A percentile compares a stretch with the other conserved stretches of the same genome.
phyloP scores from a whole-genome alignment of 2,797 vertebrate species.

The Pogoniulus pusillus region DNA sequence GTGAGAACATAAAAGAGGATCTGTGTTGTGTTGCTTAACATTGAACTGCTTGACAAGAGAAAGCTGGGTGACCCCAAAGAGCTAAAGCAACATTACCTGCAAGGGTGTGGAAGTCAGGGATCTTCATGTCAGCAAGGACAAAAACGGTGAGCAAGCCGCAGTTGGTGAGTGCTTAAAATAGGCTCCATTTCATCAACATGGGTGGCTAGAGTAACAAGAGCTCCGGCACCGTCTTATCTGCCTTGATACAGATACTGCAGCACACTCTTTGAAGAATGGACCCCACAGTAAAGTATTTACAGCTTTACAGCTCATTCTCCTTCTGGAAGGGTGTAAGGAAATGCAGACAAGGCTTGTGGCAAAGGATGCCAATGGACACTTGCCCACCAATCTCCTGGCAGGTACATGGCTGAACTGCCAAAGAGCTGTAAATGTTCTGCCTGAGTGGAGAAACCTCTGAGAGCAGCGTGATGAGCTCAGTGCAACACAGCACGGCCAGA shows the following conservation, averaged over 20 bases:
- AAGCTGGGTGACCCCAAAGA: background rate
- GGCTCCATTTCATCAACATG: background rate
- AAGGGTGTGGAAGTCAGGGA: background rate
- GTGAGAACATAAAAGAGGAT: background rate
- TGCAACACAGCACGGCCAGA: background rate
- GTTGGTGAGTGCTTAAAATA: background rate
- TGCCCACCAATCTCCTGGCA: background rate
- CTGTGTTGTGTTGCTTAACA: background rate
- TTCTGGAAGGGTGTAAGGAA: background rate
- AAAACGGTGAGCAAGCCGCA: background rate
- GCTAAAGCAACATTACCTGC: background rate
- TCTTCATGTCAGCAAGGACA: background rate
- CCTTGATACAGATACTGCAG: background rate
- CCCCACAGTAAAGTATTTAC: background rate
- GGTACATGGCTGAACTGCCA: background rate
- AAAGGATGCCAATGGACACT: background rate
- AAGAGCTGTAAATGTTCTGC: constrained; percentile 13
- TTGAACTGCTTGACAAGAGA: background rate
- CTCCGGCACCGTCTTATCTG: background rate
- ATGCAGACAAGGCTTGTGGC: background rate
- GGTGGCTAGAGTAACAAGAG: background rate
- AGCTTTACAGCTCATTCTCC: background rate
- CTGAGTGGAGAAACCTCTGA: background rate
- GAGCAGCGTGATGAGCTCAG: constrained; percentile 39
- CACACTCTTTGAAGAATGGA: background rate